These are phyloP conservation scores for Pandion haliaetus DNA, from an alignment of 2,113 vertebrate species.

Conservation along the genomic window DNA sequence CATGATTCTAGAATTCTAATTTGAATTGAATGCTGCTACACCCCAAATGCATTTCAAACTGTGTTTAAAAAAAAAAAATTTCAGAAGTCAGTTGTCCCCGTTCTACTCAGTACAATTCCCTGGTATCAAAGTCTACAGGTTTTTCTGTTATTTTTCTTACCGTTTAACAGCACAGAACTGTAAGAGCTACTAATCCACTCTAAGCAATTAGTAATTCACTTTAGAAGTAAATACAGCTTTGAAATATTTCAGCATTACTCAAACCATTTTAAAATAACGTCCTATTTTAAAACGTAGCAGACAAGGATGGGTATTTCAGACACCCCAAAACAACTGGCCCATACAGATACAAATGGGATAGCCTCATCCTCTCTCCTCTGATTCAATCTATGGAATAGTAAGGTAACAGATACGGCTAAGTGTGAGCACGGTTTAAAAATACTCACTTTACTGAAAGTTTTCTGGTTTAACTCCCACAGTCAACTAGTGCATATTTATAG, in stretches of 20 bases:
- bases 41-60: too few species aligned
- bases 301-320: not conserved
- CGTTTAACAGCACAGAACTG: not conserved
- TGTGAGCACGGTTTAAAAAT: not conserved
- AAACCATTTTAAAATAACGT: not conserved
- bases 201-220: not conserved
- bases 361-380: not conserved
- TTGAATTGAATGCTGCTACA: not conserved
- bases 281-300: not conserved
- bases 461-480: not conserved
- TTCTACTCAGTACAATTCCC: not conserved
- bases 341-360: not conserved
- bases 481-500: not conserved
- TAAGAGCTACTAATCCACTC: not conserved
- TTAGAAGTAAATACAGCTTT: not conserved
- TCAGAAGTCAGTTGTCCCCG: not conserved
- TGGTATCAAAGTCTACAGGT: not conserved
- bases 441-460: not conserved
- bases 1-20: not conserved
- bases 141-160: not conserved
- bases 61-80: not conserved
- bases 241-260: not conserved
- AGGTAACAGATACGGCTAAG: not conserved
- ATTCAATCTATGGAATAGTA: not conserved
- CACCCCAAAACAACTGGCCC: not conserved